A percentile compares a stretch with the other conserved stretches of the same genome.
Conservation (phyloP, 2,888 invertebrate genomes). For the Eilema caniola region DNA sequence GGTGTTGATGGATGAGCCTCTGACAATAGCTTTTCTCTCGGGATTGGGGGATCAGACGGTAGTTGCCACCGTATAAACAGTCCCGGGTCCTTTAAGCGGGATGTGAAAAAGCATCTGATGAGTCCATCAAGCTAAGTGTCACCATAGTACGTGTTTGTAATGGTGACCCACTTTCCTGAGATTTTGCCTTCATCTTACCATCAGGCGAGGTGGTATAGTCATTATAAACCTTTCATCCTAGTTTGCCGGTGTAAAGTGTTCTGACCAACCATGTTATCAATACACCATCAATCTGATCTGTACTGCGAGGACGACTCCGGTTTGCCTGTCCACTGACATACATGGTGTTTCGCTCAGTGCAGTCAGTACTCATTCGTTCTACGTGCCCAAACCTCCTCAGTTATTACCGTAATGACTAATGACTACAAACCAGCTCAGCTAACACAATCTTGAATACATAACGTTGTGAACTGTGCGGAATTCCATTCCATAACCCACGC, state of each 20-base stretch:
- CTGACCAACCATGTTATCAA: too few species aligned
- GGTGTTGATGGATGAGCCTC: not conserved
- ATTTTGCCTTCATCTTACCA: too few species aligned
- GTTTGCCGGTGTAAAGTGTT: too few species aligned
- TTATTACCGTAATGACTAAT: conserved; percentile 3
- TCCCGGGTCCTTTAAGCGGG: too few species aligned
- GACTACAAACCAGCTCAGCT: conserved; percentile 18
- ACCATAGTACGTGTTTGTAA: too few species aligned
- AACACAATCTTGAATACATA: conserved; percentile 28
- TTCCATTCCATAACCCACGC: conserved; percentile 41
- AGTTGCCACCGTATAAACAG: not conserved
- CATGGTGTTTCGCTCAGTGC: not conserved
- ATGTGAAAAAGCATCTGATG: too few species aligned
- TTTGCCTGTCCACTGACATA: not conserved
- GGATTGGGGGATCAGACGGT: not conserved
- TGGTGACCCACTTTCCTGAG: too few species aligned
- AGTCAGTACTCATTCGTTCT: not conserved
- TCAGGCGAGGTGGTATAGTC: too few species aligned
- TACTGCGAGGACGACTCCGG: not conserved
- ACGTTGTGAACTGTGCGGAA: not conserved
- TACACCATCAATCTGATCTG: not conserved
- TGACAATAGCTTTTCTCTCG: not conserved
- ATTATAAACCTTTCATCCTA: not conserved
- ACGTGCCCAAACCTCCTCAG: not conserved
- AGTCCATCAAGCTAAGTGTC: too few species aligned